phyloP scores from a whole-genome alignment of 2,888 invertebrate species.

The Drosophila algonquin region DNA sequence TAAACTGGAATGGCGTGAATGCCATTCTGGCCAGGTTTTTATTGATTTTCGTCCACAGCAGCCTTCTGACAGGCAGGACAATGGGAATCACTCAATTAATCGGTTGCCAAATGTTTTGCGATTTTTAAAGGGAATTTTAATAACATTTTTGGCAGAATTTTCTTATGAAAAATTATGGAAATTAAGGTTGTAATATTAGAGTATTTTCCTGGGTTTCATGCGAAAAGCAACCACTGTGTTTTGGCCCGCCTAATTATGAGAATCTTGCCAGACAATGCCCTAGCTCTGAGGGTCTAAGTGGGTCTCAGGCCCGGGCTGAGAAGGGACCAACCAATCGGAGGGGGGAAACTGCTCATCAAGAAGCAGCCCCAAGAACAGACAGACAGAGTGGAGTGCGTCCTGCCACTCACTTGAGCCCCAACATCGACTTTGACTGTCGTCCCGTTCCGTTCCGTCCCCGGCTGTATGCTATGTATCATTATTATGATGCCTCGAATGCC shows the following conservation, averaged over 20 bases:
- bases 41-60: constrained; percentile 62
- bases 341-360: constrained; percentile 52
- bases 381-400: constrained; percentile 20
- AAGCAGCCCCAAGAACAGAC: constrained; percentile 19
- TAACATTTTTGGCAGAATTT: too few relatives aligned
- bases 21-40: constrained; percentile 66
- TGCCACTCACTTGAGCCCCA: constrained; percentile 46
- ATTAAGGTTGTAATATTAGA: background rate
- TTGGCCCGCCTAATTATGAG: constrained; percentile 68
- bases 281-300: constrained; percentile 8
- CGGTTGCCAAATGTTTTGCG: background rate
- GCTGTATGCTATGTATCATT: constrained; percentile 64
- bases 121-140: background rate
- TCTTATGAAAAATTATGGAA: too few relatives aligned
- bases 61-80: constrained; percentile 26
- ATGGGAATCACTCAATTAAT: constrained; percentile 9
- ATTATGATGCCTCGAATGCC: constrained; percentile 61
- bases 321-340: constrained; percentile 28
- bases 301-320: constrained; percentile 25
- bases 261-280: constrained; percentile 62
- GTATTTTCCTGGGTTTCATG: background rate
- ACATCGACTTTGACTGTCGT: background rate
- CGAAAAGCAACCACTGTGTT: constrained; percentile 21
- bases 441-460: constrained; percentile 21
- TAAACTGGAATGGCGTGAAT: constrained; percentile 66